Evolutionary conservation across 2,888 invertebrate species (phyloP).

Genomic region (Perizoma affinitatum): DNA sequence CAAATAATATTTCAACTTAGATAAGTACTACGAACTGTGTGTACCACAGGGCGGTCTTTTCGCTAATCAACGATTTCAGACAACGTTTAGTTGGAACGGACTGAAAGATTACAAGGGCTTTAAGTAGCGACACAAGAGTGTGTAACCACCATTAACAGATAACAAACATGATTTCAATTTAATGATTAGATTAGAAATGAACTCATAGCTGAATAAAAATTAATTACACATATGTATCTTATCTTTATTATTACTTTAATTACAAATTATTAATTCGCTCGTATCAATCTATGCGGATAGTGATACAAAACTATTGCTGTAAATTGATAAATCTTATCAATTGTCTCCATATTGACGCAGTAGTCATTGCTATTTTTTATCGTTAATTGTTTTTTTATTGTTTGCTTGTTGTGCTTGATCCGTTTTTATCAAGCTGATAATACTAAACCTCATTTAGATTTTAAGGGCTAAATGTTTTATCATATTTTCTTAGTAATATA

Average conservation of each 20-base stretch:
- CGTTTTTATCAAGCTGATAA: constrained; percentile 5
- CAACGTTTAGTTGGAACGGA: no score
- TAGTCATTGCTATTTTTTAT: constrained; percentile 38
- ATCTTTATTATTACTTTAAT: constrained; percentile 11
- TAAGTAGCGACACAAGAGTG: no score
- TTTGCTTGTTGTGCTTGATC: constrained; percentile 17
- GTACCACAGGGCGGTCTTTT: no score
- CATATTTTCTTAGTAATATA: no score
- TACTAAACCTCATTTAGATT: constrained; percentile 5
- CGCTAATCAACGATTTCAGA: no score
- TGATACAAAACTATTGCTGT: constrained; percentile 47
- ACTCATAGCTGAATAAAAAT: neutral
- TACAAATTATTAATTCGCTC: constrained; percentile 8
- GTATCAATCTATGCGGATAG: constrained; percentile 29
- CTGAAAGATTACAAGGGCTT: no score
- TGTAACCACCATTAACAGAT: neutral
- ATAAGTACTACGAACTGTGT: no score
- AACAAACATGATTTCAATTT: neutral
- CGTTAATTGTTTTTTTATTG: constrained; percentile 47
- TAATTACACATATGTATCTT: neutral
- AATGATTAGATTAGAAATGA: neutral
- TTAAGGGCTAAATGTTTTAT: neutral
- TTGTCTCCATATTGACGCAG: constrained; percentile 44
- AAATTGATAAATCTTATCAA: constrained; percentile 37
- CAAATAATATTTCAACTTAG: no score